These are phyloP conservation scores for Colaptes auratus DNA, from an alignment of 2,113 vertebrate species.

Conservation along the genomic window DNA sequence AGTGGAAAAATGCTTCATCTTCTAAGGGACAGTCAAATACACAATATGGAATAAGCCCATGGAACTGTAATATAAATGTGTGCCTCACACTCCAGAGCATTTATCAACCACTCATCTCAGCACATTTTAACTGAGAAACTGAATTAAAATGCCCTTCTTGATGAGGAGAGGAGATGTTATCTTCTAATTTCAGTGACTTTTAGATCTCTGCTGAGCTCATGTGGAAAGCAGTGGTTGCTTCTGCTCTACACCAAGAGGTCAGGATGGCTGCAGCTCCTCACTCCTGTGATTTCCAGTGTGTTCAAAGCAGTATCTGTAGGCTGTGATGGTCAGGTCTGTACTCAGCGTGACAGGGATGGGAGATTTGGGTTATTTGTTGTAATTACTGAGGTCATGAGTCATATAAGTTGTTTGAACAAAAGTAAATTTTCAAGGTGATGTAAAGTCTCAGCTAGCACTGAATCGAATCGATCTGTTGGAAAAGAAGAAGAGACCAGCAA, in stretches of 20 bases:
- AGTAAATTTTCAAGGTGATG: constrained; percentile 9
- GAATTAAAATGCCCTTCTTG: not conserved
- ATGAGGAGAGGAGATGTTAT: not conserved
- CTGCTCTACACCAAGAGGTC: not conserved
- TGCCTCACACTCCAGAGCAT: not conserved
- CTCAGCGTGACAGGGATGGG: constrained; percentile 17
- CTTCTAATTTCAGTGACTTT: not conserved
- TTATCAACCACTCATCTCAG: not conserved
- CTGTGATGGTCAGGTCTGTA: not conserved
- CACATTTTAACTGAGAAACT: not conserved
- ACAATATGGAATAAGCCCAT: constrained; percentile 24
- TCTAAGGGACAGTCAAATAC: constrained; percentile 16
- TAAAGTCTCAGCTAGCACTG: constrained; percentile 21
- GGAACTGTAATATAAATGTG: not conserved
- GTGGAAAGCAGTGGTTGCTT: no score
- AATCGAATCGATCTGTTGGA: not conserved
- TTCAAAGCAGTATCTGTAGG: not conserved
- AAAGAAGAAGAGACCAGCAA: not conserved
- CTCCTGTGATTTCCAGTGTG: not conserved
- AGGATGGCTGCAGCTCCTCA: not conserved
- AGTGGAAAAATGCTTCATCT: not conserved
- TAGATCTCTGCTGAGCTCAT: not conserved
- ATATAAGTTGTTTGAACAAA: constrained; percentile 7
- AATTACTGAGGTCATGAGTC: constrained; percentile 52
- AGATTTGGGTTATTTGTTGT: constrained; percentile 41